Evolutionary conservation across 1,140 invertebrate genomes (phyloP).

Genomic region (Heterodera schachtii): DNA sequence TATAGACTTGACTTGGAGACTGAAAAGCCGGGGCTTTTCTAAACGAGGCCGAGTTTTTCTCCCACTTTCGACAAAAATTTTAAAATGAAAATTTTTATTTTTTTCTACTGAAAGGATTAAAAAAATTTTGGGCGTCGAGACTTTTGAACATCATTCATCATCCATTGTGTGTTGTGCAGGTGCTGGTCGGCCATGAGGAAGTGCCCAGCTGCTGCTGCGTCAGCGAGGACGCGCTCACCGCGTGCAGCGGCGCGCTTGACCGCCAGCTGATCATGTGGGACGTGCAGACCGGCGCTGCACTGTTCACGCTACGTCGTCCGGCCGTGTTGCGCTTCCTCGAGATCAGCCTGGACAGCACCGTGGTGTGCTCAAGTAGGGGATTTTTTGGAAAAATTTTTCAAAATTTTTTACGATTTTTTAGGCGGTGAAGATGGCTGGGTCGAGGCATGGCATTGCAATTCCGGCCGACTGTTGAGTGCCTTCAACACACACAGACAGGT

Average conservation of each 20-base stretch:
- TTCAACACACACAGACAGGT: constrained; percentile 53
- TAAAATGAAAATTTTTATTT: too few relatives aligned
- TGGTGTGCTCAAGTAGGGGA: constrained; percentile 47
- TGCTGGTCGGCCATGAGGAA: constrained; percentile 56
- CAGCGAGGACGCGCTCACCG: constrained; percentile 40
- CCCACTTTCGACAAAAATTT: too few relatives aligned
- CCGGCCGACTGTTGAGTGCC: constrained; percentile 37
- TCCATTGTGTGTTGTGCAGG: background rate
- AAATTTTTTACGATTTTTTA: constrained; percentile 10
- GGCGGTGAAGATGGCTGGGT: constrained; percentile 53
- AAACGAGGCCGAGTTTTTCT: too few relatives aligned
- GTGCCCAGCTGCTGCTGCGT: constrained; percentile 51
- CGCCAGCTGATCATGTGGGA: constrained; percentile 54
- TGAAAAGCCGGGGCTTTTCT: too few relatives aligned
- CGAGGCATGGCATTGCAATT: constrained; percentile 41
- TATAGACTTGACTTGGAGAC: too few relatives aligned
- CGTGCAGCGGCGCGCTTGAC: constrained; percentile 43
- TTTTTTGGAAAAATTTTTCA: constrained; percentile 12
- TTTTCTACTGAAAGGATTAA: too few relatives aligned
- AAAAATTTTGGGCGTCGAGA: too few relatives aligned
- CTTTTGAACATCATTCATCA: background rate
- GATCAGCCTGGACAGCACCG: constrained; percentile 45
- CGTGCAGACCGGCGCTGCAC: constrained; percentile 45
- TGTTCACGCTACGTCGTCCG: constrained; percentile 55
- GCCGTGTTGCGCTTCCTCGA: constrained; percentile 34